Evolutionary conservation across 2,113 vertebrate genomes (phyloP), one percentile per base, ranked within the genome.

Genomic region (Mesembrinibis cayennensis): DNA sequence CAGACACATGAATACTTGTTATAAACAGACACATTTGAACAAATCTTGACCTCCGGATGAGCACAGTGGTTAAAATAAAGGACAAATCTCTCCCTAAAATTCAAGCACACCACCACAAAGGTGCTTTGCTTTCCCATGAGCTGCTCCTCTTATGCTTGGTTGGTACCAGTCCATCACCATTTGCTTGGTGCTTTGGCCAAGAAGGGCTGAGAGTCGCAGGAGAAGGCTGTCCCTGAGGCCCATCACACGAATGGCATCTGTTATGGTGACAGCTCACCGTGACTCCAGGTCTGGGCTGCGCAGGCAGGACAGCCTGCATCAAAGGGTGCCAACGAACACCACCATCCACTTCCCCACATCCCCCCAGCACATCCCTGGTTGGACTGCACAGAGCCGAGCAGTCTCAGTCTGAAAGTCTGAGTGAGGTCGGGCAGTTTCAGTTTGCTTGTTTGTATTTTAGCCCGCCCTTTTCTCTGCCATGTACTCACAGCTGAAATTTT

Each of bases 21-120:
- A 50, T 22, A 20, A 82, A 79, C 11, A 53, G 25, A 40, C 12
- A 52, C 5, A 49, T 25, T 13, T 40, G 17, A 90, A 79, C 19
- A 66, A 58, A 23, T 55, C 19, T 61, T 91, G 77, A 90, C 84
- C 82, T 90, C 82, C n/a, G 16, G 22, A 86, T 10, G 34, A 45
- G 36, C 23, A 89, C 56, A 89, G 66, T 49, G 16, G 26, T 32
- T 74, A 89, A 61, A 72, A 42, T 6, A 66, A 40, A 92, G 62
- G 42, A 82, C 66, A 93, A 89, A 89, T 94, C 53, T 91, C 91
- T 91, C 66, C 80, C n/a, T 72, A 91, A 93, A 97, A 96, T 83
- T 94, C 73, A 85, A 89, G 87, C 86, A 94, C 44, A 78, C 50
- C 89, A 81, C 23, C 30, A 49, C 30, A 63, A 70, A 45, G n/a